Conservation (phyloP, 2,888 invertebrate genomes). For the Cryptosula pallasiana region DNA sequence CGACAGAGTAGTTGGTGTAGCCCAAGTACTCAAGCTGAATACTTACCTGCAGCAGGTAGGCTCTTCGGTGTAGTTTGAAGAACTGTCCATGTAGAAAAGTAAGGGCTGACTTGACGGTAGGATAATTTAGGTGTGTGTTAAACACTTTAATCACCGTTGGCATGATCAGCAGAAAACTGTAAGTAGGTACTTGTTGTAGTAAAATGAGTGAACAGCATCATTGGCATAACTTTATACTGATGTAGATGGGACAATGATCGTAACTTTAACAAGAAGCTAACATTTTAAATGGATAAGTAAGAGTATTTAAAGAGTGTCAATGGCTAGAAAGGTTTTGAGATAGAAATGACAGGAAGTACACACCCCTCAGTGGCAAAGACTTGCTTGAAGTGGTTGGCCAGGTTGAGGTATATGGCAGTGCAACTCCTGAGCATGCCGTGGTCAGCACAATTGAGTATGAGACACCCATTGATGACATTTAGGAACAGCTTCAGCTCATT, state of each 20-base stretch:
- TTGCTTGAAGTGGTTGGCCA: conserved; percentile 83
- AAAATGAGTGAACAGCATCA: too few relatives aligned
- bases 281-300: too few relatives aligned
- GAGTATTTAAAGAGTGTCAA: too few relatives aligned
- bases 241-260: too few relatives aligned
- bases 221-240: too few relatives aligned
- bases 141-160: conserved; percentile 93
- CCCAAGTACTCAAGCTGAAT: too few relatives aligned
- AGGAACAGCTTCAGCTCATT: conserved; percentile 95
- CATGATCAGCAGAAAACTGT: conserved; percentile 89
- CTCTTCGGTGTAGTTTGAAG: conserved; percentile 93
- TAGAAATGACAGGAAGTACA: conserved; percentile 40
- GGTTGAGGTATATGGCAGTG: conserved; percentile 94
- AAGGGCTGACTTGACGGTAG: conserved; percentile 85
- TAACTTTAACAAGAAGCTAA: background rate
- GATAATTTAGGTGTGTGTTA: conserved; percentile 95
- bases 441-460: conserved; percentile 94
- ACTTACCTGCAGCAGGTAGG: conserved; percentile 80
- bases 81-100: conserved; percentile 98
- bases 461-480: conserved; percentile 92
- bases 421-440: conserved; percentile 90
- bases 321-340: too few relatives aligned
- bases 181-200: too few relatives aligned
- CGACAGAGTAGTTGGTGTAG: too few relatives aligned
- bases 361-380: conserved; percentile 95